These are phyloP conservation scores for Netelia inedita DNA, from an alignment of 2,888 invertebrate species.

Conservation along the genomic window DNA sequence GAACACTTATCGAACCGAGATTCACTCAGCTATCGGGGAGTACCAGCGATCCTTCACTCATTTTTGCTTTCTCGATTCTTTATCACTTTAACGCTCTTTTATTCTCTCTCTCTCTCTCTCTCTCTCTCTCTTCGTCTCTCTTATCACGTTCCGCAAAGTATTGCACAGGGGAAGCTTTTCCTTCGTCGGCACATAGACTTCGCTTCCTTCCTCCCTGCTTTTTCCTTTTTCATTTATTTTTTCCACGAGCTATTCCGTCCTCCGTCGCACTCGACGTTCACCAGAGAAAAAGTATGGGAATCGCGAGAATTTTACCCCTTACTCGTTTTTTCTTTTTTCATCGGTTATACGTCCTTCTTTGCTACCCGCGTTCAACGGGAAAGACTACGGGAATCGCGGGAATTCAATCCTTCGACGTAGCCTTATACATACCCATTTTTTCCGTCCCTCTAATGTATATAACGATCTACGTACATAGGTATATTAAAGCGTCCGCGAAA, in stretches of 20 bases:
- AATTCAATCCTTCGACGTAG: slow-evolving; percentile 48
- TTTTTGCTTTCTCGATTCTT: slow-evolving; percentile 29
- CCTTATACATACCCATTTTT: slow-evolving; percentile 20
- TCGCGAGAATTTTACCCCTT: too few species aligned
- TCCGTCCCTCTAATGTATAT: slow-evolving; percentile 34
- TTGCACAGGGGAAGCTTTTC: slow-evolving; percentile 56
- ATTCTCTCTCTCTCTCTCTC: neutral
- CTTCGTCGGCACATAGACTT: slow-evolving; percentile 38
- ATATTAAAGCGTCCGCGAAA: slow-evolving; percentile 12
- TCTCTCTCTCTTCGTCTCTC: neutral
- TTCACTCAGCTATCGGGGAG: slow-evolving; percentile 25
- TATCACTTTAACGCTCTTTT: slow-evolving; percentile 18
- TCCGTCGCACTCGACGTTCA: slow-evolving; percentile 14
- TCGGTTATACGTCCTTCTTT: neutral
- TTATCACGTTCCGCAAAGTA: slow-evolving; percentile 36
- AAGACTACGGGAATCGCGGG: slow-evolving; percentile 44
- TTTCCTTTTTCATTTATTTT: slow-evolving; percentile 19
- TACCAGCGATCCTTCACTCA: slow-evolving; percentile 23
- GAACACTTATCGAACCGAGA: slow-evolving; percentile 7
- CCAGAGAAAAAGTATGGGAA: slow-evolving; percentile 15
- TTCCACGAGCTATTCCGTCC: slow-evolving; percentile 22
- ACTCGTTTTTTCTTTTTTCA: too few species aligned
- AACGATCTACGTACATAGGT: slow-evolving; percentile 1
- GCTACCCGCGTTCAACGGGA: slow-evolving; percentile 20
- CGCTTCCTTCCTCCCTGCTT: slow-evolving; percentile 37